A percentile compares a stretch with the other conserved stretches of the same genome.
These are phyloP conservation scores for Rhinoderma darwinii DNA, from an alignment of 2,113 vertebrate species.

Conservation along the genomic window DNA sequence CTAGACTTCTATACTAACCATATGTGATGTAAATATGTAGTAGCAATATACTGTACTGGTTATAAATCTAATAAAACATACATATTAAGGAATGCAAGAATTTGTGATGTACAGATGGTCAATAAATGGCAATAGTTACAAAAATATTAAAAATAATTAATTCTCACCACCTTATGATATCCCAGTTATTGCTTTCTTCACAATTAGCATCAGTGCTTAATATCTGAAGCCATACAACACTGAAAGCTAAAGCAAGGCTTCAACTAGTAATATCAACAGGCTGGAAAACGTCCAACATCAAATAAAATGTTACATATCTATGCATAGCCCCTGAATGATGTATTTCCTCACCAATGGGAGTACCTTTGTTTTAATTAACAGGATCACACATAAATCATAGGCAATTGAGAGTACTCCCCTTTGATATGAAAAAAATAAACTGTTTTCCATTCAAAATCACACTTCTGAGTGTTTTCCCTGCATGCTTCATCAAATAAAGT, in stretches of 20 bases:
- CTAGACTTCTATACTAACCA: too few relatives aligned
- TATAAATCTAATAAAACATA: too few relatives aligned
- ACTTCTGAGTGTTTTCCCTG: slow-evolving; percentile 26
- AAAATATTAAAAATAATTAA: too few relatives aligned
- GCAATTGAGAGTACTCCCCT: background rate
- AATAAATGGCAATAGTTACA: too few relatives aligned
- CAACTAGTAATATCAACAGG: background rate
- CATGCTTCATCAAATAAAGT: slow-evolving; percentile 37
- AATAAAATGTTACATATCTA: background rate
- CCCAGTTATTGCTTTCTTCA: too few relatives aligned
- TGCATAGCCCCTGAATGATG: background rate
- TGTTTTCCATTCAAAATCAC: slow-evolving; percentile 1
- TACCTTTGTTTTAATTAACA: slow-evolving; percentile 4
- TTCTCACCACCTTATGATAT: too few relatives aligned
- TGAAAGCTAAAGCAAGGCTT: background rate
- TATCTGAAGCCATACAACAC: background rate
- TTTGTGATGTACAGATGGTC: too few relatives aligned
- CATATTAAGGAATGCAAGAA: too few relatives aligned
- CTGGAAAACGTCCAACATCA: background rate
- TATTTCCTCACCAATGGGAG: background rate
- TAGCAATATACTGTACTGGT: too few relatives aligned
- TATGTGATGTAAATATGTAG: too few relatives aligned
- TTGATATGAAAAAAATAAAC: slow-evolving; percentile 28
- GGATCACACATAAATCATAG: background rate
- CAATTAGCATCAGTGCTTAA: too few relatives aligned